Evolutionary conservation across 2,888 invertebrate genomes (phyloP), one percentile per base, ranked within the genome.

Genomic region (Drosophila nr. perissopoda): DNA sequence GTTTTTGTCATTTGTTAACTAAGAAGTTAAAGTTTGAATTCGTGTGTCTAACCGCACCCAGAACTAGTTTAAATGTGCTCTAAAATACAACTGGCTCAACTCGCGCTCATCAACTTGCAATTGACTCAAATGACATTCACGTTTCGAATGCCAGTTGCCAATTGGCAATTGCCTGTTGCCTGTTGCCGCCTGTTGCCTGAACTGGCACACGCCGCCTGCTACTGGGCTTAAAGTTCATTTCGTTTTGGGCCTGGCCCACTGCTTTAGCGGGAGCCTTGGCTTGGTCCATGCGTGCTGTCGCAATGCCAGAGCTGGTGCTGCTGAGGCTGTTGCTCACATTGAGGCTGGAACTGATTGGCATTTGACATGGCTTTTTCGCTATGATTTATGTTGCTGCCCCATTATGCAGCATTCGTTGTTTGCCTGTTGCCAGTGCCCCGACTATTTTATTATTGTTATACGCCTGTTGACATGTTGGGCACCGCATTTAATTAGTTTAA

Each of bases 61-160:
- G 69, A 78, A 76, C 76, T 76, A 78, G 79, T 78, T 76, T 64
- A 61, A 78, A 68, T 73, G 54, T 29, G 36, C 58, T 56, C 34
- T 38, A 11, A n/a, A 27, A 38, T 16, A 38, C 38, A 56, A 38
- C 38, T 38, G 56, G 13, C 27, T 56, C 4, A 56, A n/a, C 29
- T 38, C n/a, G 54, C 75, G 82, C 84, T 78, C 89, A 89, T 85
- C 89, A 89, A 76, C 72, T 58, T 65, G 45, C 57, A 77, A 82
- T 77, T 88, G 76, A 78, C 87, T 88, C 29, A 68, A 81, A 76
- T 70, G 83, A 87, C 88, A 79, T 87, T 87, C 87, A 85, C 84
- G 80, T 61, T 80, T 79, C 68, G 80, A 76, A 82, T 82, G 77
- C 66, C 48, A 53, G 31, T 31, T 64, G 42, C 52, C 40, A 53